Conservation (phyloP, 2,113 vertebrate species). For the Apistogramma diplotaenia region DNA sequence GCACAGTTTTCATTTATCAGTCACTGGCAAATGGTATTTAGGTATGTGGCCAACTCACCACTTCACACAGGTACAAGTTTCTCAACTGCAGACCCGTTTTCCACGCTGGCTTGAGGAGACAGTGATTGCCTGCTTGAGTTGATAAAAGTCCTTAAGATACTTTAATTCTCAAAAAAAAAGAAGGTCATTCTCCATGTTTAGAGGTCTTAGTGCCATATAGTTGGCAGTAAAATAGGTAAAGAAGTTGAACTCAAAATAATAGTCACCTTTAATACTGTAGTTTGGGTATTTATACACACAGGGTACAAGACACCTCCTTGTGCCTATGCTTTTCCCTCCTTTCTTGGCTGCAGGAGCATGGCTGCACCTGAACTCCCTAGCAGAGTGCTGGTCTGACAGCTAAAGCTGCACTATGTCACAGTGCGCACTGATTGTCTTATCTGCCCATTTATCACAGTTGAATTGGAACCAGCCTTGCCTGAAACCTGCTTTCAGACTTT, state of each 20-base stretch:
- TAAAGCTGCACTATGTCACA: conserved; percentile 78
- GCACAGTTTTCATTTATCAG: conserved; percentile 42
- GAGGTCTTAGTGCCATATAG: conserved; percentile 5
- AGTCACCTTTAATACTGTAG: conserved; percentile 32
- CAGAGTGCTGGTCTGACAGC: conserved; percentile 60
- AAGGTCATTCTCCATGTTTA: background rate
- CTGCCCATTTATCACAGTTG: conserved; percentile 99
- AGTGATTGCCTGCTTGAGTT: conserved; percentile 17
- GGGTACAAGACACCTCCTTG: conserved; percentile 34
- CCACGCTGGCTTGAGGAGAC: conserved; percentile 8
- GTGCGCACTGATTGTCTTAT: conserved; percentile 99
- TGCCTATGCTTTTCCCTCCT: conserved; percentile 27
- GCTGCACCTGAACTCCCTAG: conserved; percentile 55
- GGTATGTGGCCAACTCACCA: conserved; percentile 42
- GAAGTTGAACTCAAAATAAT: background rate
- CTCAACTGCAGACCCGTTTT: conserved; percentile 2
- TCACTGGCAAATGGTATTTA: conserved; percentile 36
- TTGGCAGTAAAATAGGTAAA: background rate
- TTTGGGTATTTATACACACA: conserved; percentile 47
- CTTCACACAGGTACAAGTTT: conserved; percentile 19
- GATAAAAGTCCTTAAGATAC: background rate
- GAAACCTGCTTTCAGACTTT: conserved; percentile 89
- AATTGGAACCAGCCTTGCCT: conserved; percentile 99
- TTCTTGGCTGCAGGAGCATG: conserved; percentile 34
- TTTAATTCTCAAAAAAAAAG: background rate